phyloP scores from a whole-genome alignment of 37 sponge, comb jelly and placozoan genomes.

The Geodia barretti region DNA sequence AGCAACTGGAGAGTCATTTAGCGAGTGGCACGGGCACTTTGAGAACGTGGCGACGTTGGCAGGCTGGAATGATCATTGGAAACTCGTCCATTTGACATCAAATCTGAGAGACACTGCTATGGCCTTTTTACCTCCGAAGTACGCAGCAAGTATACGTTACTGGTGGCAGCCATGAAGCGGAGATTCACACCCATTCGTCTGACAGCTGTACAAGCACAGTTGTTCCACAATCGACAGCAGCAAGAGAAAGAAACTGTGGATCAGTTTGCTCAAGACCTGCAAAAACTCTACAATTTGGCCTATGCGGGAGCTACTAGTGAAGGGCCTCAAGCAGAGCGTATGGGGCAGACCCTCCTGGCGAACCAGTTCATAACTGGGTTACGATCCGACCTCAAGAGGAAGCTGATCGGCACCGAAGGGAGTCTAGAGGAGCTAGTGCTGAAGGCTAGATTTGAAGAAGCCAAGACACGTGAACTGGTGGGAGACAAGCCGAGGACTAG shows the following conservation, averaged over 20 bases:
- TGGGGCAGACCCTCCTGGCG: constrained; percentile 43
- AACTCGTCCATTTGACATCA: constrained; percentile 42
- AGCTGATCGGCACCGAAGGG: constrained; percentile 45
- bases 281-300: constrained; percentile 36
- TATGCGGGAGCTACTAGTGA: constrained; percentile 13
- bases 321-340: constrained; percentile 36
- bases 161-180: constrained; percentile 34
- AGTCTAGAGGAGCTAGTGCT: constrained; percentile 35
- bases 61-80: constrained; percentile 36
- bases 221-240: constrained; percentile 54
- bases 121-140: constrained; percentile 39
- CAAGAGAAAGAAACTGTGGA: constrained; percentile 42
- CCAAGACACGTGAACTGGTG: constrained; percentile 31
- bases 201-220: constrained; percentile 24
- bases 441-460: constrained; percentile 56
- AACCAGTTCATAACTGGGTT: constrained; percentile 61
- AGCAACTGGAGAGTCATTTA: constrained; percentile 34
- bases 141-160: constrained; percentile 24
- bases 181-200: constrained; percentile 52
- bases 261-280: constrained; percentile 53
- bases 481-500: background rate
- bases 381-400: constrained; percentile 19
- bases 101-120: constrained; percentile 36
- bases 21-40: constrained; percentile 63
- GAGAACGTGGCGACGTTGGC: constrained; percentile 31